These are phyloP conservation scores for Cyclophora albipunctata DNA, from an alignment of 2,888 invertebrate genomes.

Conservation along the genomic window DNA sequence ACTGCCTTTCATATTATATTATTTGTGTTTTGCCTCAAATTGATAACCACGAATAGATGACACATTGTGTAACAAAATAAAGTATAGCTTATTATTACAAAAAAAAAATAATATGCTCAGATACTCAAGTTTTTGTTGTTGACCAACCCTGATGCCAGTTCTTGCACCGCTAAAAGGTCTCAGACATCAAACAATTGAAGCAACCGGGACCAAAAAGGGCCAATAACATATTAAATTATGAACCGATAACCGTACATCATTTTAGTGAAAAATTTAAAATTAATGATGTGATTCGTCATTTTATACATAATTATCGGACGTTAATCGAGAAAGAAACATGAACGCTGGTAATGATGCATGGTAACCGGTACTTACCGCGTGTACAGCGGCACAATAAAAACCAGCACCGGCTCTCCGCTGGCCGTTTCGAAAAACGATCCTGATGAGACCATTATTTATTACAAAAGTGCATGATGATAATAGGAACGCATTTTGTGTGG, in stretches of 20 bases:
- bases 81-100: too few species aligned
- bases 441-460: slow-evolving; percentile 54
- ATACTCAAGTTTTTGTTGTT: too few species aligned
- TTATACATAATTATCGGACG: slow-evolving; percentile 40
- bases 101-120: too few species aligned
- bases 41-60: too few species aligned
- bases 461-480: slow-evolving; percentile 54
- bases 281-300: slow-evolving; percentile 42
- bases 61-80: too few species aligned
- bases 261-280: slow-evolving; percentile 1
- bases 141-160: too few species aligned
- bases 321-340: slow-evolving; percentile 39
- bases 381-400: slow-evolving; percentile 43
- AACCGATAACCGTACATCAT: too few species aligned
- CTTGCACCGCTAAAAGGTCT: too few species aligned
- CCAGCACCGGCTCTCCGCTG: slow-evolving; percentile 34
- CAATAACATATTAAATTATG: too few species aligned
- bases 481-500: slow-evolving; percentile 42
- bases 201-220: too few species aligned
- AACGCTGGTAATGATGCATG: slow-evolving; percentile 49
- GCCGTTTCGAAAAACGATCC: slow-evolving; percentile 49
- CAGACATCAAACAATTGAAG: too few species aligned
- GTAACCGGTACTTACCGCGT: slow-evolving; percentile 41
- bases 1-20: slow-evolving; percentile 36
- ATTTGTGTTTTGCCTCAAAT: slow-evolving; percentile 18